phyloP scores from a whole-genome alignment of 1,140 invertebrate genomes.

The Trachymyrmex septentrionalis region DNA sequence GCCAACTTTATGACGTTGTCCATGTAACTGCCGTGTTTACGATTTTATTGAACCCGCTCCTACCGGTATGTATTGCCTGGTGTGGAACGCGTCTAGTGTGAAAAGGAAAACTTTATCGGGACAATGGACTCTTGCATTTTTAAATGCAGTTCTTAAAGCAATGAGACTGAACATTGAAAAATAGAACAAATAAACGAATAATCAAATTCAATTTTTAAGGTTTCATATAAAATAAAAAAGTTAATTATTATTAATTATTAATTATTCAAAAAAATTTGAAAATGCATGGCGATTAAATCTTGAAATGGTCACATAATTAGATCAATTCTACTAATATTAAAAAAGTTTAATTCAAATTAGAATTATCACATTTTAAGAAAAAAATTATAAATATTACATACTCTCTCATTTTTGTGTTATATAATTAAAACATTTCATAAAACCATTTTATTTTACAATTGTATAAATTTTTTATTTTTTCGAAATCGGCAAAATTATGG shows the following conservation, averaged over 20 bases:
- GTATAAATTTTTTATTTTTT: no score
- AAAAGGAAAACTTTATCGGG: constrained; percentile 31
- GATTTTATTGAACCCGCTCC: constrained; percentile 75
- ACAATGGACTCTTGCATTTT: constrained; percentile 26
- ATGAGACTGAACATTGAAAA: background rate
- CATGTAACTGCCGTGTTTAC: constrained; percentile 73
- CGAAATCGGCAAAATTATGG: background rate
- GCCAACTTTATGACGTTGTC: constrained; percentile 73
- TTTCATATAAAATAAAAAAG: background rate
- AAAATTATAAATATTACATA: background rate
- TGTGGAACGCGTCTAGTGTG: constrained; percentile 27
- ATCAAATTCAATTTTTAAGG: background rate
- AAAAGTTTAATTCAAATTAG: background rate
- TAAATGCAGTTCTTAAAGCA: background rate
- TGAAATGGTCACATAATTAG: background rate
- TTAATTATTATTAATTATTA: constrained; percentile 8
- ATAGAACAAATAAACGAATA: background rate
- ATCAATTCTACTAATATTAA: background rate
- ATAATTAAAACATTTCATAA: no score
- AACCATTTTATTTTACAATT: no score
- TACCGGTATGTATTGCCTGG: background rate
- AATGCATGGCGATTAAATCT: no score
- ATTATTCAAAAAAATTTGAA: background rate
- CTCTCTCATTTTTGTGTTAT: background rate
- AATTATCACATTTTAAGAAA: background rate